Evolutionary conservation across 1,140 invertebrate species (phyloP).

Genomic region (Dermatophagoides farinae): DNA sequence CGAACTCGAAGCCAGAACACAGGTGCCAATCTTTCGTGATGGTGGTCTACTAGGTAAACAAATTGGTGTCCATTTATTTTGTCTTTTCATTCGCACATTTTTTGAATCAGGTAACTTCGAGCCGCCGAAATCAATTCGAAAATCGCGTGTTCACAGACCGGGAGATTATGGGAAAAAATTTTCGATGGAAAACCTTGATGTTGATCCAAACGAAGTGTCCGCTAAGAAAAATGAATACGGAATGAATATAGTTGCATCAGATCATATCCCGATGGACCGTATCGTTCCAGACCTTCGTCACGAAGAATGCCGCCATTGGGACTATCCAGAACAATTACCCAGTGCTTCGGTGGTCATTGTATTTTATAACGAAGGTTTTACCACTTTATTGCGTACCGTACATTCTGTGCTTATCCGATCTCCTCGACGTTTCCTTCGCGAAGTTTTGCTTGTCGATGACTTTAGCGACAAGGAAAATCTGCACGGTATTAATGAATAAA

Average conservation of each 20-base stretch:
- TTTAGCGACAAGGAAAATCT: constrained; percentile 61
- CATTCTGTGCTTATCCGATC: constrained; percentile 83
- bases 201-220: constrained; percentile 23
- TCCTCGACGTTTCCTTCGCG: constrained; percentile 69
- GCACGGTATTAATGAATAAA: not conserved
- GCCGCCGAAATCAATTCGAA: not conserved
- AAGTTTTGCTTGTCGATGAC: constrained; percentile 94
- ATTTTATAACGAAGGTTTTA: constrained; percentile 96
- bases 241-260: constrained; percentile 91
- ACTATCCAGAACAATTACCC: constrained; percentile 72
- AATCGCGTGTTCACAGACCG: not conserved
- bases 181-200: not conserved
- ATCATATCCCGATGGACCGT: constrained; percentile 65
- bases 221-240: constrained; percentile 69
- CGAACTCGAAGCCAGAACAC: not conserved
- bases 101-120: not conserved
- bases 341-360: constrained; percentile 87
- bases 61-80: not conserved
- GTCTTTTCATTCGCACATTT: not conserved
- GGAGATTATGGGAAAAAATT: constrained; percentile 14
- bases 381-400: constrained; percentile 81
- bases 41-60: not conserved
- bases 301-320: constrained; percentile 76
- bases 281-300: constrained; percentile 53
- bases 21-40: not conserved